Evolutionary conservation across 2,888 invertebrate genomes (phyloP).

Genomic region (Ophonus ardosiacus): DNA sequence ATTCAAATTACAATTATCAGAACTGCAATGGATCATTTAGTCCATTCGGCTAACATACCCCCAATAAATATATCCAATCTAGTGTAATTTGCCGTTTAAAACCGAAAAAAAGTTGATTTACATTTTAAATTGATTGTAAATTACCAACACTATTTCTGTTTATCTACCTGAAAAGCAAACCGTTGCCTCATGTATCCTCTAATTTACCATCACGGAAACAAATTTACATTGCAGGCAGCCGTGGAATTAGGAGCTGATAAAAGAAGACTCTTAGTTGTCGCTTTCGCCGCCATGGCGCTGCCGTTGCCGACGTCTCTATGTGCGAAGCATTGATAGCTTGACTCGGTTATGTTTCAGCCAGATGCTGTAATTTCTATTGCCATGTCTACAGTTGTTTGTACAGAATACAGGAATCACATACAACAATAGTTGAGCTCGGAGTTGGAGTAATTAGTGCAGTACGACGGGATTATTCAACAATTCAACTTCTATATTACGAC

Average conservation of each 20-base stretch:
- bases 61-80: background rate
- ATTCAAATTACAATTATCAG: too few species aligned
- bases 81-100: background rate
- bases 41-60: background rate
- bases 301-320: background rate
- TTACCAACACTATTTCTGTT: conserved; percentile 30
- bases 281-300: background rate
- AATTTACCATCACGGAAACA: conserved; percentile 34
- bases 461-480: conserved; percentile 20
- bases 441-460: conserved; percentile 24
- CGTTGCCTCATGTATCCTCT: background rate
- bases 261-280: conserved; percentile 44
- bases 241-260: conserved; percentile 53
- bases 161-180: conserved; percentile 28
- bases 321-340: conserved; percentile 24
- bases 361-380: conserved; percentile 46
- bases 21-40: background rate
- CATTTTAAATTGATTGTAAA: conserved; percentile 1
- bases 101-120: background rate
- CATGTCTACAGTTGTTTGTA: conserved; percentile 30
- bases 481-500: conserved; percentile 12
- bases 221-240: conserved; percentile 38
- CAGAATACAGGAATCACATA: conserved; percentile 41
- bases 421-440: conserved; percentile 21
- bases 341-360: conserved; percentile 20